These are phyloP conservation scores for Samia ricini DNA, from an alignment of 1,140 invertebrate genomes.

Conservation along the genomic window DNA sequence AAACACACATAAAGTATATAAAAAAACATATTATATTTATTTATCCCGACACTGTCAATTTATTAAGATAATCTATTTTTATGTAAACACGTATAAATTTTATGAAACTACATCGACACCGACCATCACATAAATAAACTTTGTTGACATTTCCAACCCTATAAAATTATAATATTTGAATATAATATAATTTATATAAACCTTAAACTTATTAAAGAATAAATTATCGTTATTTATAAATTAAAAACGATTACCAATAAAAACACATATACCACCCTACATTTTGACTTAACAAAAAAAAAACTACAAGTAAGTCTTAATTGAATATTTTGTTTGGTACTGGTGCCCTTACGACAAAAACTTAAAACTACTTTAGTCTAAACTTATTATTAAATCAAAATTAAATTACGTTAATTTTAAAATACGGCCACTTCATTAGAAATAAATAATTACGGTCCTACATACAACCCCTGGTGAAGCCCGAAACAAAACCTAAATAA, in stretches of 20 bases:
- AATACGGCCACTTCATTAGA: conserved; percentile 28
- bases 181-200: not conserved
- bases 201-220: not conserved
- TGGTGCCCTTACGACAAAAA: conserved; percentile 39
- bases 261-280: not conserved
- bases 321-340: conserved; percentile 66
- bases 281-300: not conserved
- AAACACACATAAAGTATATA: no score
- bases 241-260: not conserved
- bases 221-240: not conserved
- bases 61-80: no score
- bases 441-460: conserved; percentile 10
- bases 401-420: conserved; percentile 22
- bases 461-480: not conserved
- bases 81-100: not conserved
- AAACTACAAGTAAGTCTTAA: conserved; percentile 8
- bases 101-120: not conserved
- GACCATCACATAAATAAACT: not conserved
- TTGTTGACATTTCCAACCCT: not conserved
- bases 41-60: not conserved
- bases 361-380: conserved; percentile 24
- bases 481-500: not conserved
- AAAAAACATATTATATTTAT: no score
- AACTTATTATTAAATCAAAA: conserved; percentile 17
- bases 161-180: not conserved